These are phyloP conservation scores for Calvadosia cruxmelitensis DNA, from an alignment of 30 jellyfish, hydroid and myxozoan species.

Conservation along the genomic window DNA sequence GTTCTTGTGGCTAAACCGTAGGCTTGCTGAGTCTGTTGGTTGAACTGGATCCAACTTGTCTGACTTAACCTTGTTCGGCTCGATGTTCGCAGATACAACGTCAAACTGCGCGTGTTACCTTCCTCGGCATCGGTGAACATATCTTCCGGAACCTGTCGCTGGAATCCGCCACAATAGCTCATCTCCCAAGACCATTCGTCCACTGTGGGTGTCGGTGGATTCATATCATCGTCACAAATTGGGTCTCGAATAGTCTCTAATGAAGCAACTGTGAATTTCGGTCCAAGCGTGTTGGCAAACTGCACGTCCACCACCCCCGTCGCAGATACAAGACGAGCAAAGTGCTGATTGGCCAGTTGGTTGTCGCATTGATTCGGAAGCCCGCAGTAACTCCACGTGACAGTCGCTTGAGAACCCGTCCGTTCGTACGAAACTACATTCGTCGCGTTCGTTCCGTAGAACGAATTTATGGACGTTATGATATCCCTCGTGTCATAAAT, in stretches of 20 bases:
- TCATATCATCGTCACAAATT: conserved; percentile 34
- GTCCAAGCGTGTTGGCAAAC: conserved; percentile 11
- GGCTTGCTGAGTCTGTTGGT: conserved; percentile 25
- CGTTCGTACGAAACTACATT: conserved; percentile 35
- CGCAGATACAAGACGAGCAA: conserved; percentile 4
- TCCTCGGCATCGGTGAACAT: conserved; percentile 76
- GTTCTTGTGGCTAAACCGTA: conserved; percentile 44
- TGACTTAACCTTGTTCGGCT: conserved; percentile 9
- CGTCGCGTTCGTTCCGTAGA: not conserved
- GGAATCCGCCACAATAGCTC: conserved; percentile 67
- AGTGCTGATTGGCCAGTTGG: conserved; percentile 28
- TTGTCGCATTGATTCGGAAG: conserved; percentile 55
- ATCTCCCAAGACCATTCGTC: conserved; percentile 37
- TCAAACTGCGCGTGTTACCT: conserved; percentile 62
- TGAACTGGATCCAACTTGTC: conserved; percentile 55
- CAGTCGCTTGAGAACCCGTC: conserved; percentile 7
- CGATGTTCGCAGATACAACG: conserved; percentile 11
- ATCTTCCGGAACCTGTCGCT: conserved; percentile 29
- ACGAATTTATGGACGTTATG: not conserved
- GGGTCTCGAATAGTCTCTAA: conserved; percentile 14
- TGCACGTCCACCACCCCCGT: conserved; percentile 16
- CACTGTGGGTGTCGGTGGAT: conserved; percentile 55
- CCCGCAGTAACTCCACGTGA: conserved; percentile 49
- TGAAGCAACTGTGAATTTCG: conserved; percentile 20
- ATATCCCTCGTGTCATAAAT: not conserved